Evolutionary conservation across 2,797 vertebrate species (phyloP).

Genomic region (Knipowitschia caucasica): DNA sequence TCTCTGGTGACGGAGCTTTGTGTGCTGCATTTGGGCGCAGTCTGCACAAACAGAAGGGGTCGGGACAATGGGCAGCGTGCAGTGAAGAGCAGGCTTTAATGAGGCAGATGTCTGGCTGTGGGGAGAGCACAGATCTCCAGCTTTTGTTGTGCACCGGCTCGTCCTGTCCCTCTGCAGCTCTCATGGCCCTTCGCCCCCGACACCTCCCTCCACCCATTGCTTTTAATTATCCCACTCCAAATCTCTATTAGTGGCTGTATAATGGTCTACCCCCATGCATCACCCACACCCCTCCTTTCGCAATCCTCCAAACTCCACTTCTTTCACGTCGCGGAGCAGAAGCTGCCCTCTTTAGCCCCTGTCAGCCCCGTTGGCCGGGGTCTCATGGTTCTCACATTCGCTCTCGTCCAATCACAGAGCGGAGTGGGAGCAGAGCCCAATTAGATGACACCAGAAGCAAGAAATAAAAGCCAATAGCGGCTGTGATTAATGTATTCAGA

Average conservation of each 20-base stretch:
- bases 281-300: conserved; percentile 23
- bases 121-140: conserved; percentile 61
- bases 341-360: conserved; percentile 78
- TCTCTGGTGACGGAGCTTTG: conserved; percentile 26
- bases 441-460: conserved; percentile 64
- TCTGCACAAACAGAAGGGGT: conserved; percentile 58
- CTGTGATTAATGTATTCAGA: conserved; percentile 87
- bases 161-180: conserved; percentile 37
- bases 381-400: conserved; percentile 90
- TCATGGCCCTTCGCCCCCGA: conserved; percentile 44
- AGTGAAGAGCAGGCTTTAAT: conserved; percentile 78
- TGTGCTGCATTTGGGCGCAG: conserved; percentile 48
- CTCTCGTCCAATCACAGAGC: conserved; percentile 70
- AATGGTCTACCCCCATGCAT: conserved; percentile 62
- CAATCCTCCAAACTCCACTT: conserved; percentile 57
- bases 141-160: conserved; percentile 54
- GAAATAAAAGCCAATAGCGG: conserved; percentile 76
- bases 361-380: conserved; percentile 81
- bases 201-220: conserved; percentile 40
- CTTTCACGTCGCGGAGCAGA: conserved; percentile 67
- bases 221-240: conserved; percentile 80
- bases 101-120: conserved; percentile 81
- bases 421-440: conserved; percentile 67
- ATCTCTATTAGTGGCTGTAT: conserved; percentile 77
- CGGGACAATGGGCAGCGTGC: conserved; percentile 71